Conservation (phyloP, 2,113 vertebrate species). For the Pholis gunnellus region DNA sequence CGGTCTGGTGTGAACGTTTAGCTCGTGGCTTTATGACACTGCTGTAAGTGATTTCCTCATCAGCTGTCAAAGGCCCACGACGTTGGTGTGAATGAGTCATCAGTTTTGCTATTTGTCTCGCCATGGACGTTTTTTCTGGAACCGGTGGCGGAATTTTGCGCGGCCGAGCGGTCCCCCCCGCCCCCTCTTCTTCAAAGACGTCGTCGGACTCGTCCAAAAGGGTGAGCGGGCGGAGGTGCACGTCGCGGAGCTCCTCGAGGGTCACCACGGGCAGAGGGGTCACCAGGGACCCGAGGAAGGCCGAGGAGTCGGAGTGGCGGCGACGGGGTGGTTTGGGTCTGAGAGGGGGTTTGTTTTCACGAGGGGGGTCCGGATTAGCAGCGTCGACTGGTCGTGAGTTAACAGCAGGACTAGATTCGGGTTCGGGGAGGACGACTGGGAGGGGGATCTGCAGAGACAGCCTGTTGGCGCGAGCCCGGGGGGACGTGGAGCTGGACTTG, state of each 20-base stretch:
- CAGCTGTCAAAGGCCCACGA: not conserved
- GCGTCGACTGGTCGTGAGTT: not conserved
- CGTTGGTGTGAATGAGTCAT: slow-evolving; percentile 31
- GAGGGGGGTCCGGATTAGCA: not conserved
- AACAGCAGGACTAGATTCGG: not conserved
- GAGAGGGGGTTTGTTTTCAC: not conserved
- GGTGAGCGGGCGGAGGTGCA: not conserved
- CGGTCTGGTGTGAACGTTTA: not conserved
- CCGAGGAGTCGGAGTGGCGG: slow-evolving; percentile 64
- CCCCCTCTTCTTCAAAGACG: slow-evolving; percentile 27
- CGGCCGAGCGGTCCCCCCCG: not conserved
- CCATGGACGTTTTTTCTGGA: slow-evolving; percentile 48
- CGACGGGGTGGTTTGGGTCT: slow-evolving; percentile 37
- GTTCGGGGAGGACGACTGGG: slow-evolving; percentile 30
- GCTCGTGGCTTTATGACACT: not conserved
- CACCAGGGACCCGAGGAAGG: slow-evolving; percentile 17
- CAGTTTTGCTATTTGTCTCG: slow-evolving; percentile 49
- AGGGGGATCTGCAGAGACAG: slow-evolving; percentile 72
- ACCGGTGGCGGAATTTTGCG: slow-evolving; percentile 59
- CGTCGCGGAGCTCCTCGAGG: not conserved
- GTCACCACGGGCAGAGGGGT: slow-evolving; percentile 12
- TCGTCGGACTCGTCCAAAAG: slow-evolving; percentile 31
- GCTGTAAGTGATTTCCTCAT: slow-evolving; percentile 5
- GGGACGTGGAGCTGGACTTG: slow-evolving; percentile 65
- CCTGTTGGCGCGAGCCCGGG: slow-evolving; percentile 14